These are phyloP conservation scores for Eulithis testata DNA, from an alignment of 2,888 invertebrate genomes.

Conservation along the genomic window DNA sequence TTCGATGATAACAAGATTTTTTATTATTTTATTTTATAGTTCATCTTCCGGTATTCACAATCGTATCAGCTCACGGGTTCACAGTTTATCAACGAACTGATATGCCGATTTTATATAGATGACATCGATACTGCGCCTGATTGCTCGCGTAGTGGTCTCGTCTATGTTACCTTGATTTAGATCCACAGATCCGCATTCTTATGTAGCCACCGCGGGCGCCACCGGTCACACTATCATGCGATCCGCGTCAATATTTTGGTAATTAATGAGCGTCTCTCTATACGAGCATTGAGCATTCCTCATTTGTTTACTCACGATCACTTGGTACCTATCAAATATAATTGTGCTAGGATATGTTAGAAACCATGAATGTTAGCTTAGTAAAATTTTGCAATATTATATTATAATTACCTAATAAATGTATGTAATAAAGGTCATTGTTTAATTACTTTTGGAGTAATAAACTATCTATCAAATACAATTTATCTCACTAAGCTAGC, in stretches of 20 bases:
- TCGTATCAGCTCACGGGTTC: constrained; percentile 6
- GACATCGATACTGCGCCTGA: constrained; percentile 47
- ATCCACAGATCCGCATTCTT: constrained; percentile 82
- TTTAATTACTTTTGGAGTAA: too few species aligned
- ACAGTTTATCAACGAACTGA: constrained; percentile 26
- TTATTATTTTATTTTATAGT: neutral
- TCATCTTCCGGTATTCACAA: constrained; percentile 16
- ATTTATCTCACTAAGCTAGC: too few species aligned
- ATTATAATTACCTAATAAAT: too few species aligned
- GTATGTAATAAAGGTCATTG: too few species aligned
- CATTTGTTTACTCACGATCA: constrained; percentile 50
- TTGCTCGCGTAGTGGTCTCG: constrained; percentile 46
- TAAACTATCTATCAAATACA: too few species aligned
- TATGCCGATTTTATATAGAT: constrained; percentile 47
- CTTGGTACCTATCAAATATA: constrained; percentile 31
- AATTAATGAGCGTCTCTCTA: constrained; percentile 70
- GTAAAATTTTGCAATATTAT: too few species aligned
- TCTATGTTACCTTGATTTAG: constrained; percentile 78
- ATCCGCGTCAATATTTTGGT: constrained; percentile 78
- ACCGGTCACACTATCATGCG: constrained; percentile 58
- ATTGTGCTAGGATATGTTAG: constrained; percentile 8
- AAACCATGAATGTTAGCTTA: too few species aligned
- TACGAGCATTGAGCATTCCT: constrained; percentile 55
- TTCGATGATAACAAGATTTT: neutral
- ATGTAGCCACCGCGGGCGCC: constrained; percentile 72